Evolutionary conservation across 1,140 invertebrate species (phyloP), one percentile per base, ranked within the genome.

Genomic region (Lepidurus arcticus): DNA sequence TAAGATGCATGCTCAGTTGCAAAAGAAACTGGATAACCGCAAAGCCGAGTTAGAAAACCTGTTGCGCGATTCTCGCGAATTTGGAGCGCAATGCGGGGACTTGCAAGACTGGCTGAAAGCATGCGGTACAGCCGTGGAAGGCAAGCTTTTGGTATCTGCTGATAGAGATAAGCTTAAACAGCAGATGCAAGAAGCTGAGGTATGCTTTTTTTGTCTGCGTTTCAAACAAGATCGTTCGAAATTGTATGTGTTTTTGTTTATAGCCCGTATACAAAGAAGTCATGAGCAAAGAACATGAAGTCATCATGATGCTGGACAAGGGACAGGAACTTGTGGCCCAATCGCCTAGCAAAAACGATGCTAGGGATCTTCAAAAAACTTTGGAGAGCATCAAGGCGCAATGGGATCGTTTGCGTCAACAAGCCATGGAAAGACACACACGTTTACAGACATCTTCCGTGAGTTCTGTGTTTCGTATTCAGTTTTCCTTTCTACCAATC

Each of bases 281-380:
- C 1, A 91, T 95, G 86, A 89, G 91, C 76, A 91, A 94, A 80
- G 95, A 97, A 83, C 94, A 97, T 82, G 95, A 97, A 86, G 91
- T 97, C 0, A 95, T 96, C 80, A 95, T 97, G 93, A 87, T 98
- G 5, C 85, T 97, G 24, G 95, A 97, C 82, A 97, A 96, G 86
- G 96, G 95, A 80, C 87, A 90, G 78, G 93, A 94, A 81, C 87
- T 93, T 78, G 82, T 92, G 1, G 85, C 88, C 1, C 89, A 90
- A 77, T 88, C 89, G 1, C 82, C 86, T 7, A 82, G 83, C 44
- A 83, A 84, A 75, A 81, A 81, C 42, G 85, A 86, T 43, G 84
- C 85, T 24, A 84, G 88, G 82, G 85, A 85, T 6, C 84, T 89
- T 0, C 87, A 88, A 81, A 83, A 92, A 44, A 93, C 95, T 81